Base-by-base conservation (phyloP, 2,797 vertebrate species). In the Psittacula echo region DNA sequence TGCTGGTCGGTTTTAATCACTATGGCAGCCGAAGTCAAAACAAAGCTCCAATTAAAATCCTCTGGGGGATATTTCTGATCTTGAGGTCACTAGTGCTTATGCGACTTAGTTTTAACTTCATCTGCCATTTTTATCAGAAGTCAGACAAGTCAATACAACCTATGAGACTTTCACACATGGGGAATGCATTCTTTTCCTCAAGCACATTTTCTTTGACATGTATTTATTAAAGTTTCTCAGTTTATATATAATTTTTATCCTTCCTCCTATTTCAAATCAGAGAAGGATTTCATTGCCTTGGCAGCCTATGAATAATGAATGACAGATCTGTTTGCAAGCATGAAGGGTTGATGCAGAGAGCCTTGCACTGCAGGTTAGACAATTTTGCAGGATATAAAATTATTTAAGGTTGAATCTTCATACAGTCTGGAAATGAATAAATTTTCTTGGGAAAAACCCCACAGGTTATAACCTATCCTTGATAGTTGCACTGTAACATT, bases 1-100 rank as follows among this genome's bases (percentile, higher is more conserved):
- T 76, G 70, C 47, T 93, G 94, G 88, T 48, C 47, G 54, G 37
- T 50, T 93, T 90, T 90, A 56, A 85, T 48, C 61, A 50, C 68
- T 42, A 42, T 4, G 11, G 61, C 81, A 92, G 92, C 48, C 87
- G 92, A 90, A 87, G 29, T 42, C 72, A 89, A 90, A 87, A 17
- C 60, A 70, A 58, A 68, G 39, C 12, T 42, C 61, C 88, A 93
- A 68, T 65, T 87, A 87, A 84, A 85, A 92, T 41, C 44, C 74
- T 74, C 32, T n/a, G 9, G 78, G 67, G 67, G 7, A 26, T 85
- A 56, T 75, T 93, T 64, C 45, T 81, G 32, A 27, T 80, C 44
- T 64, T 74, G 47, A 41, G 65, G 47, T 70, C 67, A 58, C 76
- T 73, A 47, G 27, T 74, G 41, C 37, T 79, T 24, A 58, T 11